phyloP scores from a whole-genome alignment of 2,113 vertebrate species.

The Panthera tigris region DNA sequence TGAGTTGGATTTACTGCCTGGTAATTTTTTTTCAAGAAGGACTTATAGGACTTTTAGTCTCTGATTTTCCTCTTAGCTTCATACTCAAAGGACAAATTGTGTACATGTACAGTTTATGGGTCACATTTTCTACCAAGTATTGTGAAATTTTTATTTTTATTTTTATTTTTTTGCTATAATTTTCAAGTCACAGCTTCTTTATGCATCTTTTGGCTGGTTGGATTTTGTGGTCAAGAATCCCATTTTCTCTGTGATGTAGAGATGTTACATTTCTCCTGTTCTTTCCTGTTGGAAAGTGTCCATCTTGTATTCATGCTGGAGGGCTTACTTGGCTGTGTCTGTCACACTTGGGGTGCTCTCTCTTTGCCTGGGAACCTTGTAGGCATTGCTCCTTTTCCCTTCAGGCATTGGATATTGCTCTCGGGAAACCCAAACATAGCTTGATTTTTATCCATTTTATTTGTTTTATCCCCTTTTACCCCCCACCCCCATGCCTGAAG shows the following conservation, averaged over 20 bases:
- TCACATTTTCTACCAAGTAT: neutral
- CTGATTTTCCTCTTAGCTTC: neutral
- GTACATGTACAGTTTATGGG: neutral
- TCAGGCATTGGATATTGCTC: neutral
- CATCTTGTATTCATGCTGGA: neutral
- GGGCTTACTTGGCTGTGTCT: neutral
- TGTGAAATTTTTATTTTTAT: neutral
- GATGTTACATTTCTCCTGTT: neutral
- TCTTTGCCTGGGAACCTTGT: neutral
- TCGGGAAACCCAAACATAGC: neutral
- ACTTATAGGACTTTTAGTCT: neutral
- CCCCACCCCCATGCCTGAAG: accelerated
- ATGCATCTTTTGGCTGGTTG: neutral
- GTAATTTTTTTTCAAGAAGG: neutral
- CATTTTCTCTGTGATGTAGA: neutral
- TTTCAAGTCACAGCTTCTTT: neutral
- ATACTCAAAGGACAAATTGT: neutral
- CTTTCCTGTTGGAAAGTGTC: neutral
- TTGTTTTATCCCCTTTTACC: neutral
- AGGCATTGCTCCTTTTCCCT: neutral
- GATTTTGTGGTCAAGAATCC: neutral
- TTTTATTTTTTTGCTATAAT: neutral
- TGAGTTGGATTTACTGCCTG: neutral
- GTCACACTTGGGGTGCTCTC: neutral
- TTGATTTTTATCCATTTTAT: neutral